Evolutionary conservation across 2,888 invertebrate genomes (phyloP).

Genomic region (Ormyrus pomaceus): DNA sequence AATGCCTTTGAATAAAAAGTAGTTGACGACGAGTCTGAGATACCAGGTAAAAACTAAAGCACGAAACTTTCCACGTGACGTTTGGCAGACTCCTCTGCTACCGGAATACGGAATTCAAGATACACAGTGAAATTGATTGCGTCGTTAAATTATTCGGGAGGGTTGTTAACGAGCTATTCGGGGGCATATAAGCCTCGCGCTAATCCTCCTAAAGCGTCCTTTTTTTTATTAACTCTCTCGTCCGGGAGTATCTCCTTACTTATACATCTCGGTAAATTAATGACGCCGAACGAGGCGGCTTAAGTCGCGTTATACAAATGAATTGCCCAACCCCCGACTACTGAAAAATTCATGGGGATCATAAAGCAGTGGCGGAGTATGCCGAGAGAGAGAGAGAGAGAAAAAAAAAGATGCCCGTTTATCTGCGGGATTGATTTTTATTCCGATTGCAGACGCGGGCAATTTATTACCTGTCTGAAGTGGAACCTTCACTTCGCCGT

Average conservation of each 20-base stretch:
- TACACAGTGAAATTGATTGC: slow-evolving; percentile 25
- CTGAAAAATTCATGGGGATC: too few relatives aligned
- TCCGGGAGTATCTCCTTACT: slow-evolving; percentile 28
- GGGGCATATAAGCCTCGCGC: slow-evolving; percentile 25
- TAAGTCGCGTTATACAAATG: slow-evolving; percentile 3
- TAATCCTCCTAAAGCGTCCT: slow-evolving; percentile 8
- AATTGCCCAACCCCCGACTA: slow-evolving; percentile 9
- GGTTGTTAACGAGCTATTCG: slow-evolving; percentile 47
- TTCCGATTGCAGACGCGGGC: not conserved
- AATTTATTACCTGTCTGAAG: not conserved
- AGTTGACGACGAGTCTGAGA: too few relatives aligned
- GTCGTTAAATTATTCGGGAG: slow-evolving; percentile 48
- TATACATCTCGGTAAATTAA: slow-evolving; percentile 15
- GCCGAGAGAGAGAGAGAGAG: not conserved
- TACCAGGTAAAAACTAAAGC: too few relatives aligned
- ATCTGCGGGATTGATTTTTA: not conserved
- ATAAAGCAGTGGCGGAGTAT: not conserved
- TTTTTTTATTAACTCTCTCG: slow-evolving; percentile 5
- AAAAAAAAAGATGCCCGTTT: not conserved
- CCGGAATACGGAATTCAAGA: slow-evolving; percentile 9
- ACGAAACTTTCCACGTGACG: too few relatives aligned
- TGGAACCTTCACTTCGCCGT: not conserved
- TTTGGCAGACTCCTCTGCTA: not conserved
- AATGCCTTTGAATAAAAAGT: too few relatives aligned
- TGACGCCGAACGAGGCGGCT: not conserved